Conservation (phyloP, 2,113 vertebrate species). For the Myrmecobius fasciatus region DNA sequence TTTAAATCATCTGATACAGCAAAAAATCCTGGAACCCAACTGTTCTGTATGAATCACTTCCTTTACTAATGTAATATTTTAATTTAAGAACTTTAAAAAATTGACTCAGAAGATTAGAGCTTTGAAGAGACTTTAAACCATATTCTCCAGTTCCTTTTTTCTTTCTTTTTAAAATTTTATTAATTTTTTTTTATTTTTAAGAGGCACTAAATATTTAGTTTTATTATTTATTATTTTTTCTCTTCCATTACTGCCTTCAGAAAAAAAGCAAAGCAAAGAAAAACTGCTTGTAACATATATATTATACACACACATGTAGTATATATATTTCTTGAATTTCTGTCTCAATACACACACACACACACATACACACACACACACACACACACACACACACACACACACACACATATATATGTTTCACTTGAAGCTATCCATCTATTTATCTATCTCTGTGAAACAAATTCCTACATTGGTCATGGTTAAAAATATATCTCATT, state of each 20-base stretch:
- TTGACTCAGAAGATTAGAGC: not conserved
- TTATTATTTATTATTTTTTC: not conserved
- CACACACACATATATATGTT: not conserved
- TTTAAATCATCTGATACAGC: not conserved
- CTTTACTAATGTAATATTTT: not conserved
- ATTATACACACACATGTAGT: no score
- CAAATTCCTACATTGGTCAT: not conserved
- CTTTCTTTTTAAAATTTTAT: not conserved
- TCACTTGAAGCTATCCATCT: no score
- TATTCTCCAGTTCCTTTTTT: not conserved
- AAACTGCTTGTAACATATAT: not conserved
- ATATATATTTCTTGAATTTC: no score
- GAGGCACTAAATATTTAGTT: not conserved
- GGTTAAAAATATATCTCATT: not conserved
- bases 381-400: no score
- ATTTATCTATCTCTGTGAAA: not conserved
- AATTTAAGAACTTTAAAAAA: not conserved
- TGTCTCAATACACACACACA: no score
- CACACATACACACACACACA: no score
- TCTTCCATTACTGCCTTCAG: not conserved
- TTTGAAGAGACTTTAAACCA: not conserved
- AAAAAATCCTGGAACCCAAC: not conserved
- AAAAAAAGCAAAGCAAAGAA: not conserved
- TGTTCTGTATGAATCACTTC: not conserved
- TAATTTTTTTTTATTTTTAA: not conserved